Percentiles rank a stretch among this genome's conserved stretches.
Evolutionary conservation across 2,113 vertebrate genomes (phyloP).

Genomic region (Glareola pratincola): DNA sequence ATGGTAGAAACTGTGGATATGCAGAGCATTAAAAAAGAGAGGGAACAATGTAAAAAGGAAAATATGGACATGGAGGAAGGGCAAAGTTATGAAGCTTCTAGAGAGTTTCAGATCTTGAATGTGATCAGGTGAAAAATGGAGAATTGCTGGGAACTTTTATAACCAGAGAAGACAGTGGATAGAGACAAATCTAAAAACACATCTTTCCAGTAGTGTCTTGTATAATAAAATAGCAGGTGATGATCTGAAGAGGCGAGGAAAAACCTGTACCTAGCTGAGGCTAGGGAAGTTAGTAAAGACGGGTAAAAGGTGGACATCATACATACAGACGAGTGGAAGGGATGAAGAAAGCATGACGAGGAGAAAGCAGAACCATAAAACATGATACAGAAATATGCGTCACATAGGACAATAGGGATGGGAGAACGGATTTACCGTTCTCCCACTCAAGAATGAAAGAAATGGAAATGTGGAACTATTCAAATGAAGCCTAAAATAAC

Average conservation of each 20-base stretch:
- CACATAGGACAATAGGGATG: background rate
- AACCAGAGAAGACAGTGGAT: background rate
- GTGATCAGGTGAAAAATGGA: background rate
- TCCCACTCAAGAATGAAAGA: background rate
- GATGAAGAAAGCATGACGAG: background rate
- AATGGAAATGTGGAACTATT: background rate
- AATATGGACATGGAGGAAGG: background rate
- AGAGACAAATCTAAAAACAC: background rate
- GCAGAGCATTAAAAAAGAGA: background rate
- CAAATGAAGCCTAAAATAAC: background rate
- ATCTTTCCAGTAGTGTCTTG: background rate
- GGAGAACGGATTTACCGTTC: background rate
- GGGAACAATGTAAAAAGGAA: background rate
- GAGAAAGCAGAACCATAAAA: background rate
- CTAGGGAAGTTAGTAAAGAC: background rate
- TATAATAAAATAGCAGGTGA: background rate
- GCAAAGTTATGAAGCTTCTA: background rate
- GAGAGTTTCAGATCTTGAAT: background rate
- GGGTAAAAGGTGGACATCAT: background rate
- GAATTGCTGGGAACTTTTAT: background rate
- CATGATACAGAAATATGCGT: background rate
- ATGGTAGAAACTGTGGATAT: background rate
- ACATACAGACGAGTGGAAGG: background rate
- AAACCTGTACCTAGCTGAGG: background rate
- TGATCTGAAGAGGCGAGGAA: background rate